Evolutionary conservation across 2,797 vertebrate genomes (phyloP).

Genomic region (Microctenopoma stevenorrisi): DNA sequence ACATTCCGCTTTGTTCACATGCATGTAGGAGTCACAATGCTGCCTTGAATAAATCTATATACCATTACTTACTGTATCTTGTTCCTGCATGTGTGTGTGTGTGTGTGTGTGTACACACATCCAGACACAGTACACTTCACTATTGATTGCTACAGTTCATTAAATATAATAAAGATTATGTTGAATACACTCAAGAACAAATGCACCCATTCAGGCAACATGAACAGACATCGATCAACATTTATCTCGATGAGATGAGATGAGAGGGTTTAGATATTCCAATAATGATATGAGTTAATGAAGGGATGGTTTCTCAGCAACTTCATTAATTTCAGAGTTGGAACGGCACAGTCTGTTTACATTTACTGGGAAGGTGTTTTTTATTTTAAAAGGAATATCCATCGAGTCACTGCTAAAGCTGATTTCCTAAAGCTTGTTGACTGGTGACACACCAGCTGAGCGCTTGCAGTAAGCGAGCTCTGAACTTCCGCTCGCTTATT

Average conservation of each 20-base stretch:
- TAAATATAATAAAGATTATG: slow-evolving; percentile 24
- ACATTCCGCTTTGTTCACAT: neutral
- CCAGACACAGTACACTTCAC: neutral
- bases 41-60: too few species aligned
- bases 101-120: neutral
- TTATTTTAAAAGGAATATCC: too few species aligned
- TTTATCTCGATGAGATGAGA: neutral
- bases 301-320: slow-evolving; percentile 1
- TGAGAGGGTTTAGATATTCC: neutral
- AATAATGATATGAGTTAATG: neutral
- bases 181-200: neutral
- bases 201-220: neutral
- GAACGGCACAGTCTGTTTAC: neutral
- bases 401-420: neutral
- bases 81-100: neutral
- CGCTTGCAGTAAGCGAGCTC: slow-evolving; percentile 17
- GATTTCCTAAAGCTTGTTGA: slow-evolving; percentile 3
- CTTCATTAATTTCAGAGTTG: neutral
- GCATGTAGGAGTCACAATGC: neutral
- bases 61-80: neutral
- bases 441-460: neutral
- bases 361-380: neutral
- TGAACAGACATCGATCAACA: neutral
- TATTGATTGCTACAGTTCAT: slow-evolving; percentile 30
- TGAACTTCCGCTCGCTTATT: slow-evolving; percentile 16